A percentile compares a stretch with the other conserved stretches of the same genome.
These are phyloP conservation scores for Papilio machaon DNA, from an alignment of 1,140 invertebrate species.

Conservation along the genomic window DNA sequence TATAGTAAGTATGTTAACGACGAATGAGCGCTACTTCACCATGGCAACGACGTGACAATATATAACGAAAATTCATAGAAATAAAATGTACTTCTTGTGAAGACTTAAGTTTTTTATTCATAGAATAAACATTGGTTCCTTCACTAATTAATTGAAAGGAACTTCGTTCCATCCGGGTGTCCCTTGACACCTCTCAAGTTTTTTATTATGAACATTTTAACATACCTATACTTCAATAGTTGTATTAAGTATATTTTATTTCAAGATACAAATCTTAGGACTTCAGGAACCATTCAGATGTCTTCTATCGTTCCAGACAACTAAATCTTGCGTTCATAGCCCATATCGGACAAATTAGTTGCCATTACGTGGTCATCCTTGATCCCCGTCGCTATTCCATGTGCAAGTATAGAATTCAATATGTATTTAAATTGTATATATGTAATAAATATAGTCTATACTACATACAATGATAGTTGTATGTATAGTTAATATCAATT, in stretches of 20 bases:
- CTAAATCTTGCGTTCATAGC: conserved; percentile 36
- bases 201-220: not conserved
- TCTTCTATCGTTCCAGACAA: conserved; percentile 24
- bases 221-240: not conserved
- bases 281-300: not conserved
- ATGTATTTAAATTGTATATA: not conserved
- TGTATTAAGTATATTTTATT: not conserved
- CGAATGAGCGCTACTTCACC: too few species aligned
- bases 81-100: too few species aligned
- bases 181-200: too few species aligned
- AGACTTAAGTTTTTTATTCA: too few species aligned
- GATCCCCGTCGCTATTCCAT: conserved; percentile 20
- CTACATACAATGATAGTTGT: too few species aligned
- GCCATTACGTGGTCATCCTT: conserved; percentile 29
- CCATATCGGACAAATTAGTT: conserved; percentile 30
- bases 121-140: too few species aligned
- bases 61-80: too few species aligned
- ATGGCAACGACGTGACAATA: too few species aligned
- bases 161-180: too few species aligned
- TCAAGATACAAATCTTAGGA: not conserved
- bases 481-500: not conserved
- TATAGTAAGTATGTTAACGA: too few species aligned
- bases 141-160: too few species aligned
- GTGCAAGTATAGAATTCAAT: not conserved
- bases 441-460: not conserved